A percentile compares a stretch with the other conserved stretches of the same genome.
phyloP scores from a whole-genome alignment of 2,797 vertebrate genomes.

The Liparis tanakae region DNA sequence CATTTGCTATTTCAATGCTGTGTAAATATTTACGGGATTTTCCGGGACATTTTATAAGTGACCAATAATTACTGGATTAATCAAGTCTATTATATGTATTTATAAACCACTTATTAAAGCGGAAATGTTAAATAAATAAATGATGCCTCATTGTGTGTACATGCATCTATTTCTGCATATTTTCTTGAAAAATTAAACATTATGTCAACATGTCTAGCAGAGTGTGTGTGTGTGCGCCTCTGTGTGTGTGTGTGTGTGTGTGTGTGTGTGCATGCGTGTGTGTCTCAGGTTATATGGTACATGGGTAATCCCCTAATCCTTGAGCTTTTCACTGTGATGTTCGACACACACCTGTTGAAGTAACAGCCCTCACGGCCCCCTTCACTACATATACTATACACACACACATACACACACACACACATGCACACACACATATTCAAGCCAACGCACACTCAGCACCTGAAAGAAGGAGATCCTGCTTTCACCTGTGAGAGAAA shows the following conservation, averaged over 20 bases:
- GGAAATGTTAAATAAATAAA: neutral
- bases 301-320: conserved; percentile 60
- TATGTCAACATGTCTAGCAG: conserved; percentile 18
- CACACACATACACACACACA: conserved; percentile 31
- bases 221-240: neutral
- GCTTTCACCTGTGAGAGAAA: conserved; percentile 39
- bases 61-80: conserved; percentile 2
- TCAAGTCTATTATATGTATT: neutral
- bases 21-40: neutral
- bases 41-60: neutral
- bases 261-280: conserved; percentile 19
- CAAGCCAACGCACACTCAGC: conserved; percentile 33
- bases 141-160: neutral
- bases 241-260: conserved; percentile 4
- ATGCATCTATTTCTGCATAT: conserved; percentile 5
- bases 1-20: neutral
- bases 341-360: conserved; percentile 56
- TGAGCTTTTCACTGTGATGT: conserved; percentile 40
- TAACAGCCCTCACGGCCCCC: conserved; percentile 2
- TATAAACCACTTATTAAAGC: neutral
- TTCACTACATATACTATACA: conserved; percentile 17
- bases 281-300: conserved; percentile 41
- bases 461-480: conserved; percentile 45
- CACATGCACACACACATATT: conserved; percentile 31
- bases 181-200: conserved; percentile 1